Evolutionary conservation across 2,113 vertebrate genomes (phyloP), one percentile per base, ranked within the genome.

Genomic region (Archilochus colubris): DNA sequence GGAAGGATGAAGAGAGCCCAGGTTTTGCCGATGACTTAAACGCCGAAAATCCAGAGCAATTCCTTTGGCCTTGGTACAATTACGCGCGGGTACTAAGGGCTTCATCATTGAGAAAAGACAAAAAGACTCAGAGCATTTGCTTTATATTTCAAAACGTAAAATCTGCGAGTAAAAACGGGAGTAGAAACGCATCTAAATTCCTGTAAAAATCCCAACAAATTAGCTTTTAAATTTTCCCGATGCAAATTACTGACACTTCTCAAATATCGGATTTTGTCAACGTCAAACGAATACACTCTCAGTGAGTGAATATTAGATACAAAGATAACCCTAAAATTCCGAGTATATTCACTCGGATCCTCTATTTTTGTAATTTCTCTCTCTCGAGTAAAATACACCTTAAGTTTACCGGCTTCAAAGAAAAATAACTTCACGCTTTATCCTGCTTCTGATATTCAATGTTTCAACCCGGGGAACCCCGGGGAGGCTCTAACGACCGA

Each of bases 41-140:
- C 2, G 19, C 25, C 5, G 8, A 82, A 86, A 93, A 91, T 50
- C 48, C 68, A 9, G 16, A 24, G 6, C n/a, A 24, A 75, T 53
- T 70, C 27, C 19, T 66, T 81, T 48, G 38, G 38, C 43, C 21
- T 75, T 18, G 24, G 25, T 31, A 46, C 8, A 51, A 17, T 54
- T 62, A 55, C 1, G 0, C 0, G 2, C 1, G 1, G 9, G 8
- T 74, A 55, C 12, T 7, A 12, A 24, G 27, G 31, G 27, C 33
- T 77, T 76, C 51, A 22, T n/a, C 43, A 31, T 13, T 36, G 48
- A 48, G 31, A 62, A 73, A 82, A 68, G 7, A 77, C 22, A 48
- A 80, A 79, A 83, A 31, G 19, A 36, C 0, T 1, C 36, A 20
- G 7, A 57, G 19, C 14, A 1, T 62, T 89, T 62, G 12, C 46